Evolutionary conservation across 30 jellyfish, hydroid and myxozoan genomes (phyloP), one percentile per base, ranked within the genome.

Genomic region (Aurelia sp.): DNA sequence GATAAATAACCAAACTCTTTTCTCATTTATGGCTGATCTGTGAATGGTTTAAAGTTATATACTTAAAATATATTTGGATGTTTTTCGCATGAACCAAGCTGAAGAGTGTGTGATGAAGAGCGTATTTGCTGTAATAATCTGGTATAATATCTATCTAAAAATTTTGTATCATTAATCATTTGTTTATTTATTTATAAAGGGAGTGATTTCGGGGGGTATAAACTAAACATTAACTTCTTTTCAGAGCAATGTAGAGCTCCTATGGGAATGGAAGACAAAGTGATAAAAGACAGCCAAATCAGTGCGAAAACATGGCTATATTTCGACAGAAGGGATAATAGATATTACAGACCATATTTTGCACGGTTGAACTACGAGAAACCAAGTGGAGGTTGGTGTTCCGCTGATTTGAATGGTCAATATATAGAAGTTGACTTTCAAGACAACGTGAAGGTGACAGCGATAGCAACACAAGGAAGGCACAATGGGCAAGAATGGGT

Each of bases 331-430:
- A 50, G 87, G 21, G 81, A 67, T 61, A 69, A 59, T 21, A 58
- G 92, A 41, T 90, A 88, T 47, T 94, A 86, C 81, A 75, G 97
- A 31, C 96, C 97, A 22, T 66, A 80, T 20, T 82, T 67, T 61
- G 97, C 96, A 3, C 94, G 99, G 8, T 63, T 94, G 80, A 89
- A 94, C 65, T 64, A 62, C 57, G 76, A 64, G 44, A 59, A 81
- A 61, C 83, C 81, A 13, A 87, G 97, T 50, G 99, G 99, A 8
- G 97, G 92, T 9, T 94, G 99, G 99, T 94, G 99, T 57, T 94
- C 99, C 8, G 95, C 76, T 3, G 97, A 85, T 24, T 57, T 74
- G 67, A 87, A 82, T 6, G 87, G 78, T 6, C 99, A 88, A 69
- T 84, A 82, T 78, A 63, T 94, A 7, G 95, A 94, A 72, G 80